Evolutionary conservation across 2,797 vertebrate species (phyloP), one percentile per base, ranked within the genome.

Genomic region (Sarcophilus harrisii): DNA sequence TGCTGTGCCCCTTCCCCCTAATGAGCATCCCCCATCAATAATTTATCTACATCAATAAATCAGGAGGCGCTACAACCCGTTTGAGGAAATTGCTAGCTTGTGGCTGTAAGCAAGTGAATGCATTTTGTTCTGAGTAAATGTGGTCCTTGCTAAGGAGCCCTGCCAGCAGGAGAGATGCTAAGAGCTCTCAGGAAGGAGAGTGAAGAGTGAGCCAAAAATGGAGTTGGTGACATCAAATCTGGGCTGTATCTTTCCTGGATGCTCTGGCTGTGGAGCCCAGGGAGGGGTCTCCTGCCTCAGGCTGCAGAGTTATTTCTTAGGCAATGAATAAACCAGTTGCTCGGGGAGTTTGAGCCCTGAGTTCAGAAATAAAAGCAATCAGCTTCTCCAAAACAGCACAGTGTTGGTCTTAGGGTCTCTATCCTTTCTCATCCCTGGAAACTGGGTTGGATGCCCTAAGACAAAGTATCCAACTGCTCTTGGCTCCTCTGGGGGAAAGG

Each of bases 41-140:
- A 59, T 62, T 91, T 87, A 93, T 89, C 94, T 89, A 52, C n/a
- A 32, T 38, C 91, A 60, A 10, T 93, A 57, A 30, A 94, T 95
- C 57, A 93, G 57, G 59, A 94, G 92, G 94, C 45, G 52, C 93
- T n/a, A 91, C 38, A 91, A n/a, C 5, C 6, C 87, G 5, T 58
- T 93, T 92, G 9, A 66, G 58, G 92, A 54, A 92, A 55, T 73
- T 55, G 38, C 93, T 91, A 92, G 55, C 45, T 21, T 52, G 92
- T 45, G 14, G 29, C 45, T 96, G 55, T 93, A n/a, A 62, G n/a
- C 94, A 95, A 93, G 90, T 58, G 91, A 45, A 58, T 1, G 1
- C 1, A 24, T 96, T 30, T 4, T 66, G 30, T 60, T 95, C 73
- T 16, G 93, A 97, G 94, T 5, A 92, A 87, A 87, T 87, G 73